A percentile compares a stretch with the other conserved stretches of the same genome.
These are phyloP conservation scores for Dicyrtoma fusca DNA, from an alignment of 2,888 invertebrate genomes.

Conservation along the genomic window DNA sequence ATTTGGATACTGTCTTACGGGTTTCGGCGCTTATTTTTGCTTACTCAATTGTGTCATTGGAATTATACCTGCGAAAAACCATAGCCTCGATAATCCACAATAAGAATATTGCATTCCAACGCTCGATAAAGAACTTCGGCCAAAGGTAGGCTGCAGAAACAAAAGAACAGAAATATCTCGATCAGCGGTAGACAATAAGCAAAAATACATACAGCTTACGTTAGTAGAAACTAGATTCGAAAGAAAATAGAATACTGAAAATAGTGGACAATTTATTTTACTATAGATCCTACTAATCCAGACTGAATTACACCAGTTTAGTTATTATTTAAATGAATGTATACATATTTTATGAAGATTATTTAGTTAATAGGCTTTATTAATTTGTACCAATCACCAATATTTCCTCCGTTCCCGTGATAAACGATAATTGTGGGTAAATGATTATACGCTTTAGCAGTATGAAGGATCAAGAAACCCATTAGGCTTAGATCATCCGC, in stretches of 20 bases:
- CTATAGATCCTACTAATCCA: too few species aligned
- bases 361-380: background rate
- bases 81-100: conserved; percentile 32
- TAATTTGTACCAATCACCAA: conserved; percentile 20
- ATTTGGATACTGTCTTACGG: background rate
- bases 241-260: too few species aligned
- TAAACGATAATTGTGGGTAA: conserved; percentile 24
- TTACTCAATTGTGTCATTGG: background rate
- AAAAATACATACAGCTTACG: too few species aligned
- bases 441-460: background rate
- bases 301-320: too few species aligned
- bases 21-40: background rate
- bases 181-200: too few species aligned
- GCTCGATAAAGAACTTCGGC: background rate
- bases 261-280: too few species aligned
- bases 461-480: conserved; percentile 18
- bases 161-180: too few species aligned
- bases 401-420: conserved; percentile 36
- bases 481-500: conserved; percentile 9
- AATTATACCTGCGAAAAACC: conserved; percentile 29
- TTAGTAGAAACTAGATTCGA: too few species aligned
- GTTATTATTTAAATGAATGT: too few species aligned
- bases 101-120: conserved; percentile 15
- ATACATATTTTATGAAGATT: too few species aligned
- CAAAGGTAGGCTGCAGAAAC: conserved; percentile 17